Evolutionary conservation across 2,113 vertebrate genomes (phyloP).

Genomic region (Semicossyphus pulcher): DNA sequence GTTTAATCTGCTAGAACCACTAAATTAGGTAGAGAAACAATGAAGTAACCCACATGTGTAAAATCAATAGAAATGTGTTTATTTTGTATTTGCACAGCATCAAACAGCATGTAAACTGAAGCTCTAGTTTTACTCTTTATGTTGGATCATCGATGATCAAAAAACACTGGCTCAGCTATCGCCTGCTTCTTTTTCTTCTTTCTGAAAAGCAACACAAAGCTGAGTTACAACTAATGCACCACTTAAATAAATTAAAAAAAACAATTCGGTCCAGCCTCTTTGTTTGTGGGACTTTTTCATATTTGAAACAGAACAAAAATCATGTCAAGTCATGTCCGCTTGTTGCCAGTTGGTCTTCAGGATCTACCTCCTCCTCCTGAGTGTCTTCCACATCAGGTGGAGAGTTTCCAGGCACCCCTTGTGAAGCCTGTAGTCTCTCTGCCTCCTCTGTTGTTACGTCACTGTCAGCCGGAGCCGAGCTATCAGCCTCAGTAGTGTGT

Average conservation of each 20-base stretch:
- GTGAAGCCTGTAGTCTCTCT: background rate
- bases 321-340: background rate
- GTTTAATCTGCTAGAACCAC: too few relatives aligned
- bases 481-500: conserved; percentile 2
- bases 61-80: too few relatives aligned
- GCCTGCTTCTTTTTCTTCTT: conserved; percentile 28
- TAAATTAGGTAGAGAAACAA: too few relatives aligned
- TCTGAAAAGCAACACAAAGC: conserved; percentile 50
- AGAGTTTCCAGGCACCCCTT: conserved; percentile 12
- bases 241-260: too few relatives aligned
- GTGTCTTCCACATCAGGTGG: background rate
- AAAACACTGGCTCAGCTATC: background rate
- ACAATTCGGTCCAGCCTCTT: background rate
- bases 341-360: background rate
- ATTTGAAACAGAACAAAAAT: background rate
- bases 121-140: background rate
- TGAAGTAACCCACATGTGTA: too few relatives aligned
- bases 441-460: conserved; percentile 23
- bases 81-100: too few relatives aligned
- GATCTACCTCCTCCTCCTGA: conserved; percentile 17
- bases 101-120: too few relatives aligned
- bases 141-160: background rate
- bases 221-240: background rate
- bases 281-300: background rate
- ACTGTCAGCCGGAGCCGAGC: background rate